Evolutionary conservation across 2,888 invertebrate species (phyloP).

Genomic region (Plebejus argus): DNA sequence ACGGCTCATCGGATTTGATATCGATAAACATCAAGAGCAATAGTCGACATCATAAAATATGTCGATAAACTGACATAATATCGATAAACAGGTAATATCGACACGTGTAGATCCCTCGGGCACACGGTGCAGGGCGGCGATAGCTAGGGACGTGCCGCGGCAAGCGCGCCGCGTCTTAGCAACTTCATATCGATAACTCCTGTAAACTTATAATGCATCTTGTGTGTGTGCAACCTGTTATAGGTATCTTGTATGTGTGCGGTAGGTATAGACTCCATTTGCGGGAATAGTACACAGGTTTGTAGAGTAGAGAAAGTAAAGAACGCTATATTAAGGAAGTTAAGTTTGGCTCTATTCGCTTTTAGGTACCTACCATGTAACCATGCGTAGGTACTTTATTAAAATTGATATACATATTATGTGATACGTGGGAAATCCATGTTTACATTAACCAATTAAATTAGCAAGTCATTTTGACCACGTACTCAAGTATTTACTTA

Average conservation of each 20-base stretch:
- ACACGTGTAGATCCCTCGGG: conserved; percentile 40
- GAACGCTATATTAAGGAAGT: background rate
- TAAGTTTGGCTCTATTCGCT: background rate
- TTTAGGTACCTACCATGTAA: background rate
- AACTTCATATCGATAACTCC: conserved; percentile 60
- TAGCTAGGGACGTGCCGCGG: conserved; percentile 64
- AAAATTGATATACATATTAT: too few relatives aligned
- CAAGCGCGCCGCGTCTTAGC: conserved; percentile 68
- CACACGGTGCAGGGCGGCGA: conserved; percentile 48
- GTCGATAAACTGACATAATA: conserved; percentile 32
- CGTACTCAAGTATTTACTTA: too few relatives aligned
- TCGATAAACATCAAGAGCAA: background rate
- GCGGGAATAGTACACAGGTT: background rate
- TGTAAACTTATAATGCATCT: conserved; percentile 29
- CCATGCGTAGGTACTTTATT: too few relatives aligned
- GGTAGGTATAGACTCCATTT: background rate
- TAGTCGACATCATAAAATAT: conserved; percentile 19
- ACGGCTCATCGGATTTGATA: background rate
- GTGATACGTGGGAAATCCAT: too few relatives aligned
- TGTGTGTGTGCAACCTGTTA: conserved; percentile 41
- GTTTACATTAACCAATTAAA: too few relatives aligned
- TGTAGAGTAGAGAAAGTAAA: background rate
- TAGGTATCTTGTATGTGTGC: conserved; percentile 39
- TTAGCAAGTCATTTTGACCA: too few relatives aligned
- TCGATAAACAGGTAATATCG: conserved; percentile 49